Conservation (phyloP, 2,797 vertebrate species). For the Pempheris klunzingeri region DNA sequence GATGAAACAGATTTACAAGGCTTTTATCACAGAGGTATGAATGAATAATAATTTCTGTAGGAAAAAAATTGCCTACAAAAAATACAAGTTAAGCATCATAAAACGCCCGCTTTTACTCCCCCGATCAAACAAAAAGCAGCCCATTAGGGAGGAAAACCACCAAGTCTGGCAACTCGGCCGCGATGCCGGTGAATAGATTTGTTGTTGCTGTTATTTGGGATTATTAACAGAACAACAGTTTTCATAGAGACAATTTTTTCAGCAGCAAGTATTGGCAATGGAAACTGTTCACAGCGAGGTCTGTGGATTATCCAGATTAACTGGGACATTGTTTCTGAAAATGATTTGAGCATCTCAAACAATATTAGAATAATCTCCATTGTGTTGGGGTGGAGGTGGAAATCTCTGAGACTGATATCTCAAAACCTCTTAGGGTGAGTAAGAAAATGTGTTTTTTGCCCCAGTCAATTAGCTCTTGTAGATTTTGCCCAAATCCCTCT, state of each 20-base stretch:
- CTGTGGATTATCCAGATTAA: conserved; percentile 10
- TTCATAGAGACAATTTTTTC: conserved; percentile 1
- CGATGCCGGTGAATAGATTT: neutral
- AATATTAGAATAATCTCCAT: neutral
- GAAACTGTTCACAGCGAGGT: conserved; percentile 19
- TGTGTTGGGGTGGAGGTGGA: neutral
- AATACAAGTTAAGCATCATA: neutral
- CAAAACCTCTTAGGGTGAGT: neutral
- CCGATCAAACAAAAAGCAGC: neutral
- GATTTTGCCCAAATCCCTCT: neutral
- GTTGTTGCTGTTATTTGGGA: conserved; percentile 14
- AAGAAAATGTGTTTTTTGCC: neutral
- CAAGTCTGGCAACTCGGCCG: neutral
- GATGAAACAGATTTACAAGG: neutral
- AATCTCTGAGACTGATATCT: neutral
- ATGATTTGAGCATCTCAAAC: neutral
- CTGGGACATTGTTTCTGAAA: neutral
- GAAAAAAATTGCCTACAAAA: neutral
- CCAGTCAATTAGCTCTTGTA: neutral
- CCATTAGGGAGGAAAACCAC: neutral
- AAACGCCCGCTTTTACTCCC: neutral
- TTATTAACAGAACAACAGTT: conserved; percentile 25
- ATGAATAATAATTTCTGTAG: neutral
- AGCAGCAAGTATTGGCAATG: neutral
- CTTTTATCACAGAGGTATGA: neutral